Percentiles rank a stretch among this genome's conserved stretches.
These are phyloP conservation scores for Delphinapterus leucas DNA, from an alignment of 2,113 vertebrate species.

Conservation along the genomic window DNA sequence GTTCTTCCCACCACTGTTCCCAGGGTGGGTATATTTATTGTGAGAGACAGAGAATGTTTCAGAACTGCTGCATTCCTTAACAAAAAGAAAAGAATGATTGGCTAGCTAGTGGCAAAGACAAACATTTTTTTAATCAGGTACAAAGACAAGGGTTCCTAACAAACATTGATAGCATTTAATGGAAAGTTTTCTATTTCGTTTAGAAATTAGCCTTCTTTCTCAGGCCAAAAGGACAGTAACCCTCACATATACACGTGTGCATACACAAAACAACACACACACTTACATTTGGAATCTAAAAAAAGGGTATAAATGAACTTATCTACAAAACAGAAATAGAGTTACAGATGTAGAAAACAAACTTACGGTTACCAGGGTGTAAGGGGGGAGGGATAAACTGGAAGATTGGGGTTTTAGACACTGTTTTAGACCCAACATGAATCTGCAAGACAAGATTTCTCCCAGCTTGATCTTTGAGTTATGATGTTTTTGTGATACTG, in stretches of 20 bases:
- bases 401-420: neutral
- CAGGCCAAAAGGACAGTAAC: neutral
- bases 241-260: neutral
- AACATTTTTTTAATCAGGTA: constrained; percentile 47
- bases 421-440: neutral
- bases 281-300: no score
- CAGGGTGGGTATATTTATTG: neutral
- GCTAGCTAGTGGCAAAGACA: neutral
- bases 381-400: no score
- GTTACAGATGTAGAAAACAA: no score
- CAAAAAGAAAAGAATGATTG: neutral
- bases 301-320: no score
- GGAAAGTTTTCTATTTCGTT: constrained; percentile 45
- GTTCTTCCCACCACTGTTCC: neutral
- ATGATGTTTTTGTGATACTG: neutral
- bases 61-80: neutral
- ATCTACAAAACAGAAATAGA: no score
- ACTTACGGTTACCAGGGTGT: no score
- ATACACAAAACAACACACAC: neutral
- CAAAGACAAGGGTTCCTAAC: constrained; percentile 19
- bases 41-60: neutral
- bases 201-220: constrained; percentile 26
- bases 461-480: neutral
- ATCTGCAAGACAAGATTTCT: neutral
- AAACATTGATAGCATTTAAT: neutral